Evolutionary conservation across 2,113 vertebrate species (phyloP).

Genomic region (Chaetura pelagica): DNA sequence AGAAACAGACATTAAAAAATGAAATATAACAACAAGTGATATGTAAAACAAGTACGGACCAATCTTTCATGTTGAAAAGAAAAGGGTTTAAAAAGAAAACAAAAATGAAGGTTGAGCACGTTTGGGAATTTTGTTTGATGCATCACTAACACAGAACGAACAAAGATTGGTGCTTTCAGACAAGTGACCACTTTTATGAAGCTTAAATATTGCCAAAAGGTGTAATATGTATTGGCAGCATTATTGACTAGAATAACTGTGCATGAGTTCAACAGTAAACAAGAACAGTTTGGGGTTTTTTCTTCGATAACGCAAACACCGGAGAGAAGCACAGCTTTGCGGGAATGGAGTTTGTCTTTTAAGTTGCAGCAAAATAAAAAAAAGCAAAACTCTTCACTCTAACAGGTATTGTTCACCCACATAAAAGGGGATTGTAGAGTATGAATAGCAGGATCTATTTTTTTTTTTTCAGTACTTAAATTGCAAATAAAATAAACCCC

Average conservation of each 20-base stretch:
- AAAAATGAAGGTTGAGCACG: background rate
- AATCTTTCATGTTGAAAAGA: conserved; percentile 69
- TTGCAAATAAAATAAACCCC: conserved; percentile 73
- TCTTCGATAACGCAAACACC: conserved; percentile 52
- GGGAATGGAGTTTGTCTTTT: conserved; percentile 44
- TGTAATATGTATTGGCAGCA: conserved; percentile 43
- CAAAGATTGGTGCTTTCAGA: conserved; percentile 61
- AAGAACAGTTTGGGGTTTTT: conserved; percentile 41
- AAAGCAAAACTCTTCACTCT: conserved; percentile 70
- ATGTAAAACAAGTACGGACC: conserved; percentile 66
- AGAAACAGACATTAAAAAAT: conserved; percentile 74
- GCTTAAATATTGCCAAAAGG: conserved; percentile 72
- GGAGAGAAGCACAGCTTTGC: conserved; percentile 62
- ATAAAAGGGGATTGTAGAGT: conserved; percentile 71
- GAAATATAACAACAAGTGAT: conserved; percentile 68
- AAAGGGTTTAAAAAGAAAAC: background rate
- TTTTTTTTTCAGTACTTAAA: conserved; percentile 79
- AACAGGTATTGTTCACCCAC: conserved; percentile 62
- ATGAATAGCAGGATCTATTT: conserved; percentile 99
- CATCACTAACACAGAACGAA: conserved; percentile 62
- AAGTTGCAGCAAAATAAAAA: conserved; percentile 60
- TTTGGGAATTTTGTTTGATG: conserved; percentile 63
- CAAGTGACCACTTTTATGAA: conserved; percentile 75
- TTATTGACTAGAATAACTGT: conserved; percentile 48
- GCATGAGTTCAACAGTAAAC: conserved; percentile 53